These are phyloP conservation scores for Strix aluco DNA, from an alignment of 2,113 vertebrate genomes.

Conservation along the genomic window DNA sequence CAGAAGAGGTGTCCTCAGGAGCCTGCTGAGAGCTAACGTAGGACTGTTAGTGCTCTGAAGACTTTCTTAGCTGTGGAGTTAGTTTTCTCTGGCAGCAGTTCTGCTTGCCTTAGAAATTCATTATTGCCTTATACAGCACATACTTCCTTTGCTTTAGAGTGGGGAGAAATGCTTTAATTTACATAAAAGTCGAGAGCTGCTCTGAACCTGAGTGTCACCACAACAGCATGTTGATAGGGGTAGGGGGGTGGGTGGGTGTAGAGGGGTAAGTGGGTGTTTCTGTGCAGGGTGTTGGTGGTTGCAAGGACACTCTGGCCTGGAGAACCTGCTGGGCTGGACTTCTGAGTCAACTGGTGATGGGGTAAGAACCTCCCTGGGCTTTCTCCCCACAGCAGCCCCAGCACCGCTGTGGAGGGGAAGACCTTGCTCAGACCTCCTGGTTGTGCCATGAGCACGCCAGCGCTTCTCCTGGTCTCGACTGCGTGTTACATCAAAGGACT, in stretches of 20 bases:
- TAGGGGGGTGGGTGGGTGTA: neutral
- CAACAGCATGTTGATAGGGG: neutral
- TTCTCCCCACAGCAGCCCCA: neutral
- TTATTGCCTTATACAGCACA: rapidly evolving
- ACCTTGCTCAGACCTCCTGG: neutral
- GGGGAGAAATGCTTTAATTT: neutral
- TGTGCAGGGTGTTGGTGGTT: neutral
- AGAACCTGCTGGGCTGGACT: neutral
- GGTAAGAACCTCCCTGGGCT: neutral
- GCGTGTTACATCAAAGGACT: rapidly evolving
- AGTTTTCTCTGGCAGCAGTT: neutral
- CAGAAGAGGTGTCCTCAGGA: neutral
- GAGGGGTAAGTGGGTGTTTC: neutral
- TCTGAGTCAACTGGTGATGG: neutral
- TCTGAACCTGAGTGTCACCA: neutral
- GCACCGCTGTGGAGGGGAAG: neutral
- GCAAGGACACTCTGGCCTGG: neutral
- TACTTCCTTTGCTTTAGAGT: neutral
- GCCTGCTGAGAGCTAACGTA: rapidly evolving
- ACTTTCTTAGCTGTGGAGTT: rapidly evolving
- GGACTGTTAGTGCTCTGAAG: neutral
- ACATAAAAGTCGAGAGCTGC: neutral
- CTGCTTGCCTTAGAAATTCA: neutral
- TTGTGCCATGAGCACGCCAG: neutral
- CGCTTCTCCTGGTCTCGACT: neutral